Base-by-base conservation (phyloP, 2,888 invertebrate species). In the Sylvicola cinctus region DNA sequence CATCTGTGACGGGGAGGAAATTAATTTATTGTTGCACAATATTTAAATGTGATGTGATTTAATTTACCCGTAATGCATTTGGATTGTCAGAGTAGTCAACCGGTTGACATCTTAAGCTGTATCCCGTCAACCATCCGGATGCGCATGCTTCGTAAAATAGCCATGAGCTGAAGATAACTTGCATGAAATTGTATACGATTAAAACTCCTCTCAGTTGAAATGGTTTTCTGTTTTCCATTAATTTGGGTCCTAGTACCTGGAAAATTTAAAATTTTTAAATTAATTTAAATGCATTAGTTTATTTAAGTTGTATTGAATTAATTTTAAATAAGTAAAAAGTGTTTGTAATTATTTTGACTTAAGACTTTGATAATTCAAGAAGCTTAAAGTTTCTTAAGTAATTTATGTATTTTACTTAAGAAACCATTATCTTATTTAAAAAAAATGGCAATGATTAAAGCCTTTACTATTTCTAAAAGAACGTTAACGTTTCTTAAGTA, bases 161-260 rank as follows among this genome's bases (percentile, higher is more conserved):
- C 60, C 49, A 68, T 41, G 45, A 55, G 54, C 70, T 71, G 45
- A 54, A 65, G 46, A 51, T 29, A 32, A 55, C 56, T 75, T 90
- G 88, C 40, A 76, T 64, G 34, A 80, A 64, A 59, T 90, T 91
- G 58, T 90, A 90, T 46, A 70, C 67, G 41, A 90, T 70, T 46
- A 91, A 65, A 17, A 79, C 57, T 44, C 65, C 66, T 42, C 76
- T 70, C 33, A 90, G 61, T 45, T 81, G 68, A 45, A 76, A 76
- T 0, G 90, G 80, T 60, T 81, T 76, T 50, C 85, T 68, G 55
- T 83, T 74, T 50, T 76, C 74, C 90, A 91, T 90, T 17, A 81
- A 50, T 47, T 67, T 70, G 25, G 87, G 87, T 3, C 88, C 85
- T 39, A 75, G 47, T 36, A 73, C 63, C 70, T 70, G 53, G 29